Conservation (phyloP, 2,888 invertebrate genomes). For the Leptinotarsa tumamoca region DNA sequence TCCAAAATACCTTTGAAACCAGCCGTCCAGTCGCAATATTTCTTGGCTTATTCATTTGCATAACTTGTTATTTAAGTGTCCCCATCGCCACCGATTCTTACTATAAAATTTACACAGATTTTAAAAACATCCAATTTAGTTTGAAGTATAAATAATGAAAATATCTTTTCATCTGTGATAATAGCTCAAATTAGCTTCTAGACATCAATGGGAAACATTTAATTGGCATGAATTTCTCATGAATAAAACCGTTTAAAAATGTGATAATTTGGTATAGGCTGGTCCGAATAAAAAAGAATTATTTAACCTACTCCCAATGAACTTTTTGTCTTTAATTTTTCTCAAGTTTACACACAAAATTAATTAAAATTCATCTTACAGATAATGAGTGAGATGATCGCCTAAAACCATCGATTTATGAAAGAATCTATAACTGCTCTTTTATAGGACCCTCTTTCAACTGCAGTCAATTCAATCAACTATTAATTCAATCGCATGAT, state of each 20-base stretch:
- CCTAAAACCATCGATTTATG: no score
- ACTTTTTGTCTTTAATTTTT: no score
- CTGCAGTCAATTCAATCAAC: no score
- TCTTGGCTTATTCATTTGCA: neutral
- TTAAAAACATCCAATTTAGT: neutral
- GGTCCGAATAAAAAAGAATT: no score
- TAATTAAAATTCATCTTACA: no score
- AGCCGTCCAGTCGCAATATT: constrained; percentile 4
- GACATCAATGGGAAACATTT: neutral
- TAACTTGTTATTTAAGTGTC: constrained; percentile 2
- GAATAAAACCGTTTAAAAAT: neutral
- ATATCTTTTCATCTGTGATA: neutral
- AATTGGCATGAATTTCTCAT: neutral
- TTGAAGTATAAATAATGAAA: neutral
- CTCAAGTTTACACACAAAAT: no score
- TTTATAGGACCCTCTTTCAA: no score
- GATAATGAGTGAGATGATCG: no score
- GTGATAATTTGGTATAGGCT: neutral
- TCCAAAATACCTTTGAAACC: constrained; percentile 5
- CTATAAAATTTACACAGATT: neutral
- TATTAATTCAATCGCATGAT: no score
- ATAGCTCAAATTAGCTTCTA: neutral
- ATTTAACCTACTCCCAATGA: no score
- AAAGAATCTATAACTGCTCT: no score
- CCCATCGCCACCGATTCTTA: neutral